Percentiles rank a stretch among this genome's conserved stretches.
These are phyloP conservation scores for Dreissena polymorpha DNA, from an alignment of 1,140 invertebrate genomes.

Conservation along the genomic window DNA sequence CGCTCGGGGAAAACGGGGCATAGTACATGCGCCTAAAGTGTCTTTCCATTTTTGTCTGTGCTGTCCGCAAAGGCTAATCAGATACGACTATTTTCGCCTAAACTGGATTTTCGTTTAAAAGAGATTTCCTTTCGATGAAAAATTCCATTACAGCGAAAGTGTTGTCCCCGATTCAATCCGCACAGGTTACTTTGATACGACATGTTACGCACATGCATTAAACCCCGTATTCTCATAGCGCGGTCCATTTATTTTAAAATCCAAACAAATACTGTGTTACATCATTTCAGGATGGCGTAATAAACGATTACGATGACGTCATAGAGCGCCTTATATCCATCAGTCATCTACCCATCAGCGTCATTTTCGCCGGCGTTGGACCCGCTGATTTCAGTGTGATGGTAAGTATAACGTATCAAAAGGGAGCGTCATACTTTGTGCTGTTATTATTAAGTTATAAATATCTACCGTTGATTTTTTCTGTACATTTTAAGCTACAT, in stretches of 20 bases:
- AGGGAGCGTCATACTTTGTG: neutral
- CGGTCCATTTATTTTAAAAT: neutral
- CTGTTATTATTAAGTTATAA: neutral
- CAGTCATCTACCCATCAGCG: constrained; percentile 64
- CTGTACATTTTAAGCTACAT: neutral
- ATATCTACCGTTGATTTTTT: neutral
- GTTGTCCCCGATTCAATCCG: too few species aligned
- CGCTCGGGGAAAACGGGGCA: too few species aligned
- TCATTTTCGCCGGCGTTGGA: constrained; percentile 66
- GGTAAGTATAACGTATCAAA: constrained; percentile 46
- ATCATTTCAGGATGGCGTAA: constrained; percentile 66
- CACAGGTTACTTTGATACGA: too few species aligned
- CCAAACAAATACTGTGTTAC: neutral
- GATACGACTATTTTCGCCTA: too few species aligned
- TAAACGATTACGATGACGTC: constrained; percentile 66
- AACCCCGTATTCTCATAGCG: too few species aligned
- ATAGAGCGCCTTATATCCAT: constrained; percentile 60
- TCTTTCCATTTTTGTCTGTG: too few species aligned
- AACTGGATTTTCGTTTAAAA: too few species aligned
- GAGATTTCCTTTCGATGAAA: too few species aligned
- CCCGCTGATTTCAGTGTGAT: constrained; percentile 69
- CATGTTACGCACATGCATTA: too few species aligned
- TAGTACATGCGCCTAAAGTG: too few species aligned
- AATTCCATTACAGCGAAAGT: too few species aligned
- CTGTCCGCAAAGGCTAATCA: too few species aligned